Conservation (phyloP, 1,140 invertebrate genomes). For the Anthonomus grandis region DNA sequence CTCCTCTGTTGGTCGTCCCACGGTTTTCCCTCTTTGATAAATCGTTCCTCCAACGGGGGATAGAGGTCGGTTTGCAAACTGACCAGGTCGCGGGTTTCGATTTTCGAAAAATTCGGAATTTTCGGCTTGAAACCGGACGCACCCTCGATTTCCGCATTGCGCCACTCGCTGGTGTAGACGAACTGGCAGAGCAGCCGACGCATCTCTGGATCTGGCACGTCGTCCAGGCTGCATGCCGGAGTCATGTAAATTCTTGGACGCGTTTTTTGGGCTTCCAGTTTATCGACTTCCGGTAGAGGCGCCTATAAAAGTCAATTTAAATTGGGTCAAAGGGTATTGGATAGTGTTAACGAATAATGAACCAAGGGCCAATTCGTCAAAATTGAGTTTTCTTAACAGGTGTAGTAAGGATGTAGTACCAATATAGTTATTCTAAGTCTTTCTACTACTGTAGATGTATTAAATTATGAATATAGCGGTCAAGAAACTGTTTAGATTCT, state of each 20-base stretch:
- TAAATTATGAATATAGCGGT: no score
- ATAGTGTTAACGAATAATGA: neutral
- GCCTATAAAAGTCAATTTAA: slow-evolving; percentile 4
- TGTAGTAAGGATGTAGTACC: no score
- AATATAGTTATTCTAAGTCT: no score
- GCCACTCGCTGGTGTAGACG: slow-evolving; percentile 41
- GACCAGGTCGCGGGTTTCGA: slow-evolving; percentile 16
- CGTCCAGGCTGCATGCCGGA: slow-evolving; percentile 52
- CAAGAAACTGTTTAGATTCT: no score
- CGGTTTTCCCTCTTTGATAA: slow-evolving; percentile 25
- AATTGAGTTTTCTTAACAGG: no score
- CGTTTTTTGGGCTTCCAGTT: slow-evolving; percentile 41
- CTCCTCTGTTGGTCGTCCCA: slow-evolving; percentile 50
- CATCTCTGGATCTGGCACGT: slow-evolving; percentile 47
- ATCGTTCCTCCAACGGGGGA: slow-evolving; percentile 25
- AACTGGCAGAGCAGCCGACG: slow-evolving; percentile 35
- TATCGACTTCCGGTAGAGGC: slow-evolving; percentile 40
- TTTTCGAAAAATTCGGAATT: slow-evolving; percentile 17
- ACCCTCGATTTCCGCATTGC: slow-evolving; percentile 27
- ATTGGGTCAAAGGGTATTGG: neutral
- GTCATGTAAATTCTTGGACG: slow-evolving; percentile 51
- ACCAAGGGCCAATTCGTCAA: neutral
- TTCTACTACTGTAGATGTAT: no score
- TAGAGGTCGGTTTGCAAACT: slow-evolving; percentile 25
- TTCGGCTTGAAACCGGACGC: slow-evolving; percentile 21